Evolutionary conservation across 2,797 vertebrate genomes (phyloP), one percentile per base, ranked within the genome.

Genomic region (Phyllotis vaccarum): DNA sequence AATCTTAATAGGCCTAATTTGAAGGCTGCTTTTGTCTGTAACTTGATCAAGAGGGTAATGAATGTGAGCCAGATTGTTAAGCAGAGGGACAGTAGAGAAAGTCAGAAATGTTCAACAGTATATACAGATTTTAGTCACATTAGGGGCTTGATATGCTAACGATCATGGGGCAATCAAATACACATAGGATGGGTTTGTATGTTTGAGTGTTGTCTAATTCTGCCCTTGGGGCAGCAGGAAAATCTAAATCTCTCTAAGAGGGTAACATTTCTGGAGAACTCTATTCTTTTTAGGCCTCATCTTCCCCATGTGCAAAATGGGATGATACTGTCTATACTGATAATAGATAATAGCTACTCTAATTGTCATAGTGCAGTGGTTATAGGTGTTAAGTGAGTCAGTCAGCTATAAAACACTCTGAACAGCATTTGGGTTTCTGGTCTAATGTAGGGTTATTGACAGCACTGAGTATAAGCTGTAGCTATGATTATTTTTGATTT

Each of bases 1-100:
- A 97, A 96, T 92, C 97, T 97, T 97, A 95, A 97, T 97, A 95
- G 97, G 90, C 97, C 97, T 97, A 98, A 98, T 97, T 98, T 98
- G 97, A 98, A 98, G 98, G 98, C 98, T 98, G 98, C 97, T 98
- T 97, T 96, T 97, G 98, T 98, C 96, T 97, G 98, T 97, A 98
- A 98, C 94, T 97, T 98, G 97, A 98, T 97, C 98, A 97, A 98
- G 97, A 78, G 43, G 95, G 93, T 97, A 98, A 98, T 98, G 97
- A 98, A 90, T 98, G 86, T 98, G 96, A 98, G 94, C 91, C 95
- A 96, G 52, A 46, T 68, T 52, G 49, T 85, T 98, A 97, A 97
- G 88, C 95, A 91, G 94, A 87, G 96, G 93, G 91, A 91, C 76
- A 96, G 91, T 93, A 96, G 97, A 75, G 52, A 80, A 98, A 97